Percentiles rank a stretch among this genome's conserved stretches.
Evolutionary conservation across 1,140 invertebrate genomes (phyloP).

Genomic region (Steinernema khuongi): DNA sequence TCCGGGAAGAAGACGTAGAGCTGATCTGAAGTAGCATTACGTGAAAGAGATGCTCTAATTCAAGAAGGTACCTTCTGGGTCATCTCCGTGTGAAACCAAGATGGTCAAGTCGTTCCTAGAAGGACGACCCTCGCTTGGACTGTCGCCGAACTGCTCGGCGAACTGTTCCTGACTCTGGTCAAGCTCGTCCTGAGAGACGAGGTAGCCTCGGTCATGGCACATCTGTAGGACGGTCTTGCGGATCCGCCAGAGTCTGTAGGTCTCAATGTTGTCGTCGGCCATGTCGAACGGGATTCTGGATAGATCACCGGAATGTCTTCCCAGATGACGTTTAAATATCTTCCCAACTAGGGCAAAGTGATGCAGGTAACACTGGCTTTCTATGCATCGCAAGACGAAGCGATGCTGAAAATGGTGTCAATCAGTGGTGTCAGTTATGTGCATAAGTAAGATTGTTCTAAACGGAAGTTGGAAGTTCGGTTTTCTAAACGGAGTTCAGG

Average conservation of each 20-base stretch:
- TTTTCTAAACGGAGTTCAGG: too few species aligned
- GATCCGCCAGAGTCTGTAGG: slow-evolving; percentile 95
- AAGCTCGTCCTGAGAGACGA: slow-evolving; percentile 96
- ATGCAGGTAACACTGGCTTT: too few species aligned
- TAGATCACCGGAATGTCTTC: too few species aligned
- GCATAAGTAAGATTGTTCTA: too few species aligned
- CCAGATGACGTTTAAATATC: too few species aligned
- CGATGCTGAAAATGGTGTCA: too few species aligned
- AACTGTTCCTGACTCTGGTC: slow-evolving; percentile 97
- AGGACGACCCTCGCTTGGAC: slow-evolving; percentile 83
- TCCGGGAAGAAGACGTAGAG: slow-evolving; percentile 99
- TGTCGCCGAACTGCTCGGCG: slow-evolving; percentile 93
- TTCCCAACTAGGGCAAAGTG: too few species aligned
- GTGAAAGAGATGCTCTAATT: slow-evolving; percentile 21
- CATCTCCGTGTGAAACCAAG: not conserved
- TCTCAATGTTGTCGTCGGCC: slow-evolving; percentile 90
- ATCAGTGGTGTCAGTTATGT: too few species aligned
- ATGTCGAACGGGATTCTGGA: too few species aligned
- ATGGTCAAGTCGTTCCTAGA: not conserved
- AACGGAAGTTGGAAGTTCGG: too few species aligned
- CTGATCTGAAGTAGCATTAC: slow-evolving; percentile 73
- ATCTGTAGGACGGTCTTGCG: slow-evolving; percentile 65
- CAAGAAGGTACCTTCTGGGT: not conserved
- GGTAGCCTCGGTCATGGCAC: slow-evolving; percentile 65
- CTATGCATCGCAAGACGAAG: too few species aligned